These are phyloP conservation scores for Pimephales promelas DNA, from an alignment of 2,113 vertebrate genomes.

Conservation along the genomic window DNA sequence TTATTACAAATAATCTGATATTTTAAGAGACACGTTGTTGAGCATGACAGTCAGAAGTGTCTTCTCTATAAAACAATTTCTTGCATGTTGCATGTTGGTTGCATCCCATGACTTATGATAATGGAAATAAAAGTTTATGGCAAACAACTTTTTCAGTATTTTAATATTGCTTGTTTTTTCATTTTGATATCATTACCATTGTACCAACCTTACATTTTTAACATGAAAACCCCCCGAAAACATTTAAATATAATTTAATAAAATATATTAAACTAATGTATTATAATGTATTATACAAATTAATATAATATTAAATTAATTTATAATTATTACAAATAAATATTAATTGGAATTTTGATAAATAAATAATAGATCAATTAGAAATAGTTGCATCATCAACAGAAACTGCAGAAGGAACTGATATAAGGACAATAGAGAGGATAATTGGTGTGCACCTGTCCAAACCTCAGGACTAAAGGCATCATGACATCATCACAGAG, in stretches of 20 bases:
- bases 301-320: background rate
- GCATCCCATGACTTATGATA: background rate
- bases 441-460: too few relatives aligned
- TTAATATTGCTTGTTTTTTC: background rate
- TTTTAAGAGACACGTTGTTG: background rate
- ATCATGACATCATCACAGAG: too few relatives aligned
- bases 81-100: background rate
- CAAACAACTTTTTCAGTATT: background rate
- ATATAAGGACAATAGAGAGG: too few relatives aligned
- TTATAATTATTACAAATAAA: background rate
- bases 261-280: too few relatives aligned
- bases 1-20: background rate
- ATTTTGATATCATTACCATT: background rate
- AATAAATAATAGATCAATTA: too few relatives aligned
- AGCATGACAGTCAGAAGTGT: background rate
- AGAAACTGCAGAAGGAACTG: too few relatives aligned
- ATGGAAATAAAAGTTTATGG: background rate
- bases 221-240: background rate
- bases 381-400: too few relatives aligned
- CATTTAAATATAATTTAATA: too few relatives aligned
- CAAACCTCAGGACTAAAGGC: too few relatives aligned
- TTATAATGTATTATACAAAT: background rate
- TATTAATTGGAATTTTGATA: background rate
- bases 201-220: background rate
- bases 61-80: background rate